Evolutionary conservation across 2,113 vertebrate species (phyloP).

Genomic region (Pardalotus punctatus): DNA sequence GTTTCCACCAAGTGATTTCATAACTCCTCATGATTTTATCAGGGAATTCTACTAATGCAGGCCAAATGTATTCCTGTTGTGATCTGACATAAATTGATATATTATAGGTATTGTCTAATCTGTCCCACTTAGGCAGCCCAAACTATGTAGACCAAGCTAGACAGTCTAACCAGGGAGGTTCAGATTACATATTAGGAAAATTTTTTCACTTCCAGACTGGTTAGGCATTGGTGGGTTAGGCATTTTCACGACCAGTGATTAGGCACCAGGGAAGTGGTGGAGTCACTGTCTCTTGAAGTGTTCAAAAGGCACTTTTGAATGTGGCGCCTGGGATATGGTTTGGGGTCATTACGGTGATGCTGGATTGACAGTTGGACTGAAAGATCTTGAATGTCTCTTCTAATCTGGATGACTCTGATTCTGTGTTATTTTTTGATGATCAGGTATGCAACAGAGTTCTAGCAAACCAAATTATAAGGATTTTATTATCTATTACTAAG

Average conservation of each 20-base stretch:
- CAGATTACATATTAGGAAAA: neutral
- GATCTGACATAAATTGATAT: neutral
- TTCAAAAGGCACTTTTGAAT: neutral
- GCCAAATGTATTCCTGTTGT: neutral
- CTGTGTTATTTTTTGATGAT: neutral
- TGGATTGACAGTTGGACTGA: neutral
- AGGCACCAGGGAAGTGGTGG: neutral
- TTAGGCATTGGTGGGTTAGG: neutral
- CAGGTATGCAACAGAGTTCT: neutral
- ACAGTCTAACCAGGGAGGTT: neutral
- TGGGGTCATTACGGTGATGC: neutral
- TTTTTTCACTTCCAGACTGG: neutral
- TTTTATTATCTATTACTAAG: neutral
- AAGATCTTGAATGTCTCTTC: neutral
- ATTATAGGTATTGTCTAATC: neutral
- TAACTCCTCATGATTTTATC: neutral
- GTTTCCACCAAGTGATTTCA: neutral
- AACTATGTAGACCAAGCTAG: neutral
- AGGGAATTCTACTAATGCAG: neutral
- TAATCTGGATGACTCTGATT: neutral
- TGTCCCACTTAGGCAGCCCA: neutral
- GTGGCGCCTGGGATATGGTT: neutral
- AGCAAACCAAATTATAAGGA: neutral
- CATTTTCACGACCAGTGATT: neutral
- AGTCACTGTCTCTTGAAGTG: neutral